Evolutionary conservation across 2,113 vertebrate genomes (phyloP).

Genomic region (Hylia prasina): DNA sequence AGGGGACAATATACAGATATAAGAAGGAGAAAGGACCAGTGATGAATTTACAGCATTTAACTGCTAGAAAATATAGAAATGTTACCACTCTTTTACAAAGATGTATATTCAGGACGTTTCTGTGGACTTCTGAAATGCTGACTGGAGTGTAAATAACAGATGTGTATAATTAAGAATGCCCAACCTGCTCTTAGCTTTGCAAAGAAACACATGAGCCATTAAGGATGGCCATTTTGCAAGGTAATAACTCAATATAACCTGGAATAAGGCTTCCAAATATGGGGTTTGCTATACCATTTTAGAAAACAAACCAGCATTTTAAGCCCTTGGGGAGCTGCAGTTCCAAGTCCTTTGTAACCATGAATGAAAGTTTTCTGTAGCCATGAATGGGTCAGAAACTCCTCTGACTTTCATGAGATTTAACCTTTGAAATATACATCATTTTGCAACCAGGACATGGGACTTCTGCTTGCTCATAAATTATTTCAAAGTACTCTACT

Average conservation of each 20-base stretch:
- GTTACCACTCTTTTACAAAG: background rate
- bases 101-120: background rate
- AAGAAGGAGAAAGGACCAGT: background rate
- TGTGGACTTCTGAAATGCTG: background rate
- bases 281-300: rapidly evolving
- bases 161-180: background rate
- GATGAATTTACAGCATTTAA: background rate
- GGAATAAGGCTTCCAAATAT: background rate
- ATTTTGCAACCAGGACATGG: background rate
- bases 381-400: background rate
- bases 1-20: background rate
- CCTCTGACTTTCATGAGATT: background rate
- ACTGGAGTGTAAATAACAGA: background rate
- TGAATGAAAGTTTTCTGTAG: background rate
- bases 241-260: background rate
- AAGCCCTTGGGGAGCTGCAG: background rate
- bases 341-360: background rate
- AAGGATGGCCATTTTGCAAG: background rate
- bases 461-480: background rate
- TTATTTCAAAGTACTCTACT: background rate
- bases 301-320: background rate
- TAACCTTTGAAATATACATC: background rate
- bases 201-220: background rate
- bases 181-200: background rate
- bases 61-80: background rate